Conservation (phyloP, 1,140 invertebrate genomes). For the Habropoda laboriosa region DNA sequence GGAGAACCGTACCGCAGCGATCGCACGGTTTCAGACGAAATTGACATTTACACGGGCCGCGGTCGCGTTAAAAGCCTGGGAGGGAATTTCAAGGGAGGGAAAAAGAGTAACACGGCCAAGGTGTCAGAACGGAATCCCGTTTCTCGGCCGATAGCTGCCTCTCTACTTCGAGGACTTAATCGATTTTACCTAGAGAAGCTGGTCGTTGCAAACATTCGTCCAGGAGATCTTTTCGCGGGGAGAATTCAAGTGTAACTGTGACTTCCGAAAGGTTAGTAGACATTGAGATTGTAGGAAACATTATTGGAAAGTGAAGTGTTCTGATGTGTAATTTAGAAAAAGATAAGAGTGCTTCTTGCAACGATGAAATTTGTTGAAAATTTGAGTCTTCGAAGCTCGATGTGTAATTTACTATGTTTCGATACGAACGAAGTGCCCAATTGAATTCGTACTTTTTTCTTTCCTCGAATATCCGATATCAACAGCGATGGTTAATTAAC, state of each 20-base stretch:
- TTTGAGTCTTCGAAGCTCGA: too few species aligned
- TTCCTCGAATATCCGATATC: too few species aligned
- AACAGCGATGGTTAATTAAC: background rate
- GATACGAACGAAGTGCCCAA: too few species aligned
- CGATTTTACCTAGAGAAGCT: constrained; percentile 14
- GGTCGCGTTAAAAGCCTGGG: background rate
- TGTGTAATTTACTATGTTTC: too few species aligned
- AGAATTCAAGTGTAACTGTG: background rate
- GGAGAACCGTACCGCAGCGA: background rate
- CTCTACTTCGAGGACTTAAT: constrained; percentile 19
- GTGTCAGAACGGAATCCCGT: background rate
- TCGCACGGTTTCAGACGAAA: constrained; percentile 8
- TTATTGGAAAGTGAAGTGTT: too few species aligned
- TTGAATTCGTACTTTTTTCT: too few species aligned
- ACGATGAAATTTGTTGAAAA: too few species aligned
- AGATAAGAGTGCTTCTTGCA: too few species aligned
- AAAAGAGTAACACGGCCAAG: background rate
- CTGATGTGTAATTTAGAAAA: too few species aligned
- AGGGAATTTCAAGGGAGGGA: background rate
- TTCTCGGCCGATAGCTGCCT: background rate
- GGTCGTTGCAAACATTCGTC: constrained; percentile 23
- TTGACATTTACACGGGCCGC: background rate
- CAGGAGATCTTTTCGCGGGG: background rate
- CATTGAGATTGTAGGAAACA: too few species aligned
- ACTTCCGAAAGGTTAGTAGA: background rate